Evolutionary conservation across 2,113 vertebrate genomes (phyloP).

Genomic region (Cichladusa arquata): DNA sequence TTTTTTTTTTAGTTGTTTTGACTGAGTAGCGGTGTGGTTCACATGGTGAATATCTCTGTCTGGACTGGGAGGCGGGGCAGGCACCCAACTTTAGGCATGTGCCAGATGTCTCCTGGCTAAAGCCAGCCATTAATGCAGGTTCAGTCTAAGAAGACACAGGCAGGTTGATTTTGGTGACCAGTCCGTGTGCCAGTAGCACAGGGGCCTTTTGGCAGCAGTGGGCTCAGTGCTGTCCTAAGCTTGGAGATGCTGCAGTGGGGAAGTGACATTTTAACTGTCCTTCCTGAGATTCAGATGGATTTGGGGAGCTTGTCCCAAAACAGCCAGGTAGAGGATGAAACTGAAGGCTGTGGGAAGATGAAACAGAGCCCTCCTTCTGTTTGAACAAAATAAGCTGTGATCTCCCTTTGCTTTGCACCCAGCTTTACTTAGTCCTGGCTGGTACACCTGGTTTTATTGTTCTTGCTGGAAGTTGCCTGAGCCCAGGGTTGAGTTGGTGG

Average conservation of each 20-base stretch:
- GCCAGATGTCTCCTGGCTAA: background rate
- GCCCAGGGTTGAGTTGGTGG: background rate
- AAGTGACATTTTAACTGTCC: background rate
- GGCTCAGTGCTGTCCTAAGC: rapidly evolving
- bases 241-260: background rate
- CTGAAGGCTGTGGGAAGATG: background rate
- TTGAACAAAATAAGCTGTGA: background rate
- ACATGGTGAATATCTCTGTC: conserved; percentile 7
- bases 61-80: background rate
- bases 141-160: background rate
- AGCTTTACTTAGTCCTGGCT: background rate
- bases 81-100: background rate
- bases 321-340: background rate
- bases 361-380: background rate
- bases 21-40: background rate
- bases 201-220: background rate
- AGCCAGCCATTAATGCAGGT: background rate
- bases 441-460: background rate
- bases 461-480: background rate
- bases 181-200: background rate
- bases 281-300: background rate
- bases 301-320: background rate
- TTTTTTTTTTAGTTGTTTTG: conserved; percentile 45
- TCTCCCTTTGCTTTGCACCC: background rate
- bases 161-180: background rate